phyloP scores from a whole-genome alignment of 2,113 vertebrate species.

The Cyanistes caeruleus region DNA sequence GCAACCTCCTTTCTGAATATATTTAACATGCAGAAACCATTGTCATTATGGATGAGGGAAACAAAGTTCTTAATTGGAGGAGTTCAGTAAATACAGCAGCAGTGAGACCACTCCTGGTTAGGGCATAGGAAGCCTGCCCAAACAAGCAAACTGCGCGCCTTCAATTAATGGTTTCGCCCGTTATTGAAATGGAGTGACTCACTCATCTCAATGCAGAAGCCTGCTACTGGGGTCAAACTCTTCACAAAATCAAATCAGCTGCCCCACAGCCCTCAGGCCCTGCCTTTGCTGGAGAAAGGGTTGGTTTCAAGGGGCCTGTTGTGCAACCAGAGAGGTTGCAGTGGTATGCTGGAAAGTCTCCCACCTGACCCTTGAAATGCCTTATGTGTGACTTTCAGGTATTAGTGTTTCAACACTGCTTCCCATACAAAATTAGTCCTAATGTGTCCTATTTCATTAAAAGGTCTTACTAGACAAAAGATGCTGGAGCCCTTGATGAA shows the following conservation, averaged over 20 bases:
- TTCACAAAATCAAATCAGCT: background rate
- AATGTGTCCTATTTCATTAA: background rate
- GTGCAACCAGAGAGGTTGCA: background rate
- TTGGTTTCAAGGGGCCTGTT: background rate
- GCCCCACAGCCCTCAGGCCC: background rate
- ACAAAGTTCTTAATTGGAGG: conserved; percentile 26
- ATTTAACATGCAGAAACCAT: background rate
- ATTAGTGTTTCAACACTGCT: background rate
- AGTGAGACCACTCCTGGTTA: conserved; percentile 15
- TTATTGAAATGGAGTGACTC: conserved; percentile 32
- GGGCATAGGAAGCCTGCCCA: background rate
- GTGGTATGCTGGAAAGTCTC: background rate
- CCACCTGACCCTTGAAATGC: background rate
- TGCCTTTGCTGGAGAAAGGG: conserved; percentile 8
- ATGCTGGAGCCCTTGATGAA: background rate
- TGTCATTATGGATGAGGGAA: background rate
- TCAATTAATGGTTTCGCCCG: conserved; percentile 33
- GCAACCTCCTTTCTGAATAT: background rate
- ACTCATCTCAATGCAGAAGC: background rate
- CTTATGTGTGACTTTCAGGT: background rate
- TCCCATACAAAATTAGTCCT: background rate
- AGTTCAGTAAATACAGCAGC: conserved; percentile 38
- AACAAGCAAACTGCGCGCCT: background rate
- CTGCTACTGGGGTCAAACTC: conserved; percentile 36
- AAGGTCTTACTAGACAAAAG: background rate